phyloP scores from a whole-genome alignment of 2,113 vertebrate genomes.

The Cynoglossus semilaevis region DNA sequence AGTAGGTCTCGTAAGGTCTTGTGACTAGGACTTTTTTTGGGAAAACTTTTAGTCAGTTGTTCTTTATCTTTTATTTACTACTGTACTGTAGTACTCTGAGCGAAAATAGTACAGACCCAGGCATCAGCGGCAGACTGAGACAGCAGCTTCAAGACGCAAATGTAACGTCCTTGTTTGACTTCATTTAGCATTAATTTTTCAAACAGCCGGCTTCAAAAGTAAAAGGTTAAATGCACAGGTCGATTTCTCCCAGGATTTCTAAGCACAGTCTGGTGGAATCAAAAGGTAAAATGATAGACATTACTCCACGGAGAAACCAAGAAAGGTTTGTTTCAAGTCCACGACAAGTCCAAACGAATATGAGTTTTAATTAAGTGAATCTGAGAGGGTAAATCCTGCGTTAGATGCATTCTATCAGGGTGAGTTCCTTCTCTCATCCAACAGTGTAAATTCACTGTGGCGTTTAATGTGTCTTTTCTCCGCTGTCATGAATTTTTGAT shows the following conservation, averaged over 20 bases:
- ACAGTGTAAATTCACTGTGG: conserved; percentile 10
- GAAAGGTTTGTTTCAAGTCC: conserved; percentile 3
- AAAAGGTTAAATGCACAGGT: conserved; percentile 41
- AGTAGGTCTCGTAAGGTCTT: too few relatives aligned
- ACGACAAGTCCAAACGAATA: too few relatives aligned
- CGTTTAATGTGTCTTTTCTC: conserved; percentile 62
- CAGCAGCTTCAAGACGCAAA: conserved; percentile 41
- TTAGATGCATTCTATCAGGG: too few relatives aligned
- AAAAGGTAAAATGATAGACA: conserved; percentile 9
- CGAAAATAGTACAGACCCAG: background rate
- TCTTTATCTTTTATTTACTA: background rate
- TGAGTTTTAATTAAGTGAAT: background rate
- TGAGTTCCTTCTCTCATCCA: background rate
- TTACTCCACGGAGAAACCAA: conserved; percentile 1
- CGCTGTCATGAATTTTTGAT: conserved; percentile 69
- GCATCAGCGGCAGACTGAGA: background rate
- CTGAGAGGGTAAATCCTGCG: too few relatives aligned
- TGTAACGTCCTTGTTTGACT: conserved; percentile 59
- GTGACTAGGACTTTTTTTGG: too few relatives aligned
- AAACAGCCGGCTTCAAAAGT: conserved; percentile 41
- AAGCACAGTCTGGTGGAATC: conserved; percentile 28
- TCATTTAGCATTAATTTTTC: conserved; percentile 54
- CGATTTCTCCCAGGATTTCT: conserved; percentile 21
- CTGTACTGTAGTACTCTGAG: background rate
- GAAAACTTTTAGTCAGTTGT: too few relatives aligned